These are phyloP conservation scores for Macrotis lagotis DNA, from an alignment of 2,113 vertebrate genomes.

Conservation along the genomic window DNA sequence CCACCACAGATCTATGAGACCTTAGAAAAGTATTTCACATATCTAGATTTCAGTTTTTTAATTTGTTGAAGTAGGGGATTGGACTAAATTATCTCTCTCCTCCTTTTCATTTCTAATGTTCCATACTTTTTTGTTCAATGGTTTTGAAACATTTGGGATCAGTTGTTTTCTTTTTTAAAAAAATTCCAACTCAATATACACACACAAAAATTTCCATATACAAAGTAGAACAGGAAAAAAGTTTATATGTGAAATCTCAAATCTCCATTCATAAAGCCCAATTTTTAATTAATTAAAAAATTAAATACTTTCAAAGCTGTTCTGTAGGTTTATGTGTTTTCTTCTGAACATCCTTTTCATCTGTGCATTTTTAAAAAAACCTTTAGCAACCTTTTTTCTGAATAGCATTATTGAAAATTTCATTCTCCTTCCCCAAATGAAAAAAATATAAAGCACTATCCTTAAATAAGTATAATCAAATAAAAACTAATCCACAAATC, in stretches of 20 bases:
- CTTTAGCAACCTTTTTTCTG: background rate
- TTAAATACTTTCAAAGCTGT: background rate
- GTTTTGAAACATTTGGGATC: background rate
- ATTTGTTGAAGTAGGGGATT: background rate
- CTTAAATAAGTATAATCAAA: background rate
- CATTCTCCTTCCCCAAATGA: background rate
- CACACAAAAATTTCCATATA: background rate
- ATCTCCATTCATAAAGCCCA: background rate
- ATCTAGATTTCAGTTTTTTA: background rate
- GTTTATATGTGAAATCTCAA: background rate
- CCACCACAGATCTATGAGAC: background rate
- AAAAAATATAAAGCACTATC: background rate
- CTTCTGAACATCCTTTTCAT: background rate
- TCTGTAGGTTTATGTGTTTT: background rate
- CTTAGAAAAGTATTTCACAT: background rate
- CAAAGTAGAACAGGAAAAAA: background rate
- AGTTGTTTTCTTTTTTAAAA: background rate
- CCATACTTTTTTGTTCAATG: background rate
- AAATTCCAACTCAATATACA: background rate
- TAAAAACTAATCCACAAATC: background rate
- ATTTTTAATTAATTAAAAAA: background rate
- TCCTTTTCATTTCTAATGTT: background rate
- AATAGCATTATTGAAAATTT: background rate
- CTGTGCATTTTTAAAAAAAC: background rate
- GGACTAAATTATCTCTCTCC: background rate